These are phyloP conservation scores for Lagorchestes hirsutus DNA, from an alignment of 2,797 vertebrate genomes.

Conservation along the genomic window DNA sequence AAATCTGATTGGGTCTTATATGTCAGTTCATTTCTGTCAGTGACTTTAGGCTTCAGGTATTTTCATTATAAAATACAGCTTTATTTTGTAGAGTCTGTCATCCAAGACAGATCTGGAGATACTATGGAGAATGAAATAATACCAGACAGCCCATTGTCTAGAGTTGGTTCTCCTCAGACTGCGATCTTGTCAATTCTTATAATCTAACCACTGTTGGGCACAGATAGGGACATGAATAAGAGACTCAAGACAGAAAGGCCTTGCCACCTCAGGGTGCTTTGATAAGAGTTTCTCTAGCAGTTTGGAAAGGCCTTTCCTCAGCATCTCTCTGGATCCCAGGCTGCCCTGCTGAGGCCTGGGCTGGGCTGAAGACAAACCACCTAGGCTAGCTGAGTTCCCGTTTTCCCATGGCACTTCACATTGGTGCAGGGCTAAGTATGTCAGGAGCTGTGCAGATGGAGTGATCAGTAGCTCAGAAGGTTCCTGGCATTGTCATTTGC, in stretches of 20 bases:
- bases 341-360: neutral
- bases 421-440: neutral
- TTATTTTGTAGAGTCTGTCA: slow-evolving; percentile 51
- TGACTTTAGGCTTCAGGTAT: slow-evolving; percentile 29
- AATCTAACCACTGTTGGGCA: neutral
- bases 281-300: neutral
- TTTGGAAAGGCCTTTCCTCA: neutral
- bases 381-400: neutral
- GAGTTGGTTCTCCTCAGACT: slow-evolving; percentile 29
- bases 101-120: neutral
- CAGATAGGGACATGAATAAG: neutral
- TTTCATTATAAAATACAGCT: slow-evolving; percentile 38
- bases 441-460: neutral
- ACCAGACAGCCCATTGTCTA: neutral
- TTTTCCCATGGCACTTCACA: neutral
- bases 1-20: slow-evolving; percentile 12
- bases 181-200: slow-evolving; percentile 1
- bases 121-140: slow-evolving; percentile 24
- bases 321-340: slow-evolving; percentile 7
- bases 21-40: neutral
- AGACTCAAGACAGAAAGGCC: slow-evolving; percentile 22
- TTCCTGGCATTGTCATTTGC: neutral
- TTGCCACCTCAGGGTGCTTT: neutral
- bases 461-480: neutral
- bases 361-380: slow-evolving; percentile 34